phyloP scores from a whole-genome alignment of 1,140 invertebrate species.

The Bombus turneri region DNA sequence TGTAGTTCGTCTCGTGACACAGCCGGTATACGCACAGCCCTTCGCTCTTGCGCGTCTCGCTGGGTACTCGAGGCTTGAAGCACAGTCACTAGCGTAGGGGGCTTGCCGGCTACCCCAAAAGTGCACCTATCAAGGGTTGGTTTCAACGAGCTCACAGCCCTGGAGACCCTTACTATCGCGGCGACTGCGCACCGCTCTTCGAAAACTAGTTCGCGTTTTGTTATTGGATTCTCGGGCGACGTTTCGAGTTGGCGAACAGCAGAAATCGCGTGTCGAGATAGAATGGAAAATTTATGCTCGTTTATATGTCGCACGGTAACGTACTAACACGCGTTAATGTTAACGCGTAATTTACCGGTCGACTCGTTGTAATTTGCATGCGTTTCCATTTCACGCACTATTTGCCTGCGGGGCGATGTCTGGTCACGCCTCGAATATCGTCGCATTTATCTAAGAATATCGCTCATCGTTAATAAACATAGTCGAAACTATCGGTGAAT shows the following conservation, averaged over 20 bases:
- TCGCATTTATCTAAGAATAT: background rate
- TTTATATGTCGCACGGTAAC: background rate
- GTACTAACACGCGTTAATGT: background rate
- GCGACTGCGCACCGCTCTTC: constrained; percentile 37
- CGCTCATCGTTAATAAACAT: background rate
- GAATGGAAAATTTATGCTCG: background rate
- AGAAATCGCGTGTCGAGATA: background rate
- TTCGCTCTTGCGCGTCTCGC: constrained; percentile 71
- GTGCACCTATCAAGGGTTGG: constrained; percentile 68
- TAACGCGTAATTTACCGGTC: background rate
- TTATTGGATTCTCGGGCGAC: constrained; percentile 24
- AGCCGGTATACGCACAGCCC: constrained; percentile 51
- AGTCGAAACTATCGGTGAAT: background rate
- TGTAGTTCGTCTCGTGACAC: constrained; percentile 59
- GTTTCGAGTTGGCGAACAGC: background rate
- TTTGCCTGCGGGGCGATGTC: background rate
- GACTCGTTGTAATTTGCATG: background rate
- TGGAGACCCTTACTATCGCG: constrained; percentile 51
- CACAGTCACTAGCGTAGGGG: constrained; percentile 64
- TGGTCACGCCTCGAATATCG: background rate
- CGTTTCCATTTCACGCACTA: background rate
- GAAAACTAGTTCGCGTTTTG: constrained; percentile 46
- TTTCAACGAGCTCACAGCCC: constrained; percentile 60
- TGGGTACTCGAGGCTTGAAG: constrained; percentile 71
- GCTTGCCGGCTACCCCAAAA: constrained; percentile 67